These are phyloP conservation scores for Propithecus coquereli DNA, from an alignment of 2,113 vertebrate species.

Conservation along the genomic window DNA sequence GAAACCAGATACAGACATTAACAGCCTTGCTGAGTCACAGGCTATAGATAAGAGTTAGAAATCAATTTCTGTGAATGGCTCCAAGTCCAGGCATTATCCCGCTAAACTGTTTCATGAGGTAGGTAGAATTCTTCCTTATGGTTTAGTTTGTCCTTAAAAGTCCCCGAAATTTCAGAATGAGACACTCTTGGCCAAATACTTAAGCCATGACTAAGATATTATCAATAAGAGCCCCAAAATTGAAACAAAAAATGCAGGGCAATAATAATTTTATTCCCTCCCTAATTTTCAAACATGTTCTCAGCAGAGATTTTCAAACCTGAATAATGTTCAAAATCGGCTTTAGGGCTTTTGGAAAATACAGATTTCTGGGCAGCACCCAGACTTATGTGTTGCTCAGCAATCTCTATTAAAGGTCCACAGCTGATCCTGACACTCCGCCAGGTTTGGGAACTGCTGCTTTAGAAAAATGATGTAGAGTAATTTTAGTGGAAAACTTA, in stretches of 20 bases:
- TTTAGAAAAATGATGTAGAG: neutral
- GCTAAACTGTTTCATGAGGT: neutral
- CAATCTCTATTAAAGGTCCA: neutral
- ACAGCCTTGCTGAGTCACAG: neutral
- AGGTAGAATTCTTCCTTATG: neutral
- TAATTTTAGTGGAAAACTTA: neutral
- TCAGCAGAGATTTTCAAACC: neutral
- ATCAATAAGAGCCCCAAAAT: neutral
- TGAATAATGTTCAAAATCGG: neutral
- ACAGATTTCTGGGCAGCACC: neutral
- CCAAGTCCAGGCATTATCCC: neutral
- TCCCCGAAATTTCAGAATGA: neutral
- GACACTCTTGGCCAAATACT: neutral
- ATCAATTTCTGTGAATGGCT: neutral
- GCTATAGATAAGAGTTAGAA: neutral
- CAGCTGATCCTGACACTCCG: neutral
- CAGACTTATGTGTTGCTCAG: neutral
- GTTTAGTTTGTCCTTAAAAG: neutral
- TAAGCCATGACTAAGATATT: neutral
- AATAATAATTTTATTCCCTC: neutral
- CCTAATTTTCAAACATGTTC: neutral
- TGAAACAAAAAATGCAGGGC: neutral
- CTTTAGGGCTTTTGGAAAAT: neutral
- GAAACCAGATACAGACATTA: neutral
- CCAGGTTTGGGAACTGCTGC: neutral